Evolutionary conservation across 1,140 invertebrate genomes (phyloP), one percentile per base, ranked within the genome.

Genomic region (Drosophila bocki): DNA sequence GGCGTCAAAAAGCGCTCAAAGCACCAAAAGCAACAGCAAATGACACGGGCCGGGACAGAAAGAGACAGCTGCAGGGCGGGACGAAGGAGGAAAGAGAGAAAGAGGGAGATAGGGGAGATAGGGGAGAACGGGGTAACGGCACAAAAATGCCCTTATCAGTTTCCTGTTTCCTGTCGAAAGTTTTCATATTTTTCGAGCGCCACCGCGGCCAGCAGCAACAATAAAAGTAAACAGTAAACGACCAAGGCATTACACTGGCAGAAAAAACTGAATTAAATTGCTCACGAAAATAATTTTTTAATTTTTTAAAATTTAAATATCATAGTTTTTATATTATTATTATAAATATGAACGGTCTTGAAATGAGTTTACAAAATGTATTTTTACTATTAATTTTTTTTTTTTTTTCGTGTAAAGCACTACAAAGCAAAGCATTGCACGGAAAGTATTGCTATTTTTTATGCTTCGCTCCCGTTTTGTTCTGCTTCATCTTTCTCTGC

Each of bases 111-210:
- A 47, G 7, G 19, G 7, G 1, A 4, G 12, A 4, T 19, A 47
- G 7, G 70, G 56, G 19, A 50, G 53, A 60, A 45, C 80, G 78
- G 77, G 80, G 65, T 79, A 81, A 78, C 84, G 63, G 80, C 62
- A 78, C 83, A 87, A 88, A 90, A 88, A 91, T 91, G 87, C 85
- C 90, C 90, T 91, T 91, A 91, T 91, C 90, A 91, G 90, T 87
- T 70, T 87, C 84, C 84, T 88, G 82, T 86, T 91, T 91, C 90
- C 90, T 91, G 90, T 91, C 85, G 85, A 91, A 91, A 91, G 90
- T 91, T 91, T 91, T 91, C 90, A 91, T 91, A 91, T 91, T 91
- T 91, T 91, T 81, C 80, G 74, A 78, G 41, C 81, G 79, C 80
- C 75, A 59, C 75, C 80, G 59, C 79, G 72, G 17, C 74, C 65